Conservation (phyloP, 2,113 vertebrate species). For the Oplegnathus fasciatus region DNA sequence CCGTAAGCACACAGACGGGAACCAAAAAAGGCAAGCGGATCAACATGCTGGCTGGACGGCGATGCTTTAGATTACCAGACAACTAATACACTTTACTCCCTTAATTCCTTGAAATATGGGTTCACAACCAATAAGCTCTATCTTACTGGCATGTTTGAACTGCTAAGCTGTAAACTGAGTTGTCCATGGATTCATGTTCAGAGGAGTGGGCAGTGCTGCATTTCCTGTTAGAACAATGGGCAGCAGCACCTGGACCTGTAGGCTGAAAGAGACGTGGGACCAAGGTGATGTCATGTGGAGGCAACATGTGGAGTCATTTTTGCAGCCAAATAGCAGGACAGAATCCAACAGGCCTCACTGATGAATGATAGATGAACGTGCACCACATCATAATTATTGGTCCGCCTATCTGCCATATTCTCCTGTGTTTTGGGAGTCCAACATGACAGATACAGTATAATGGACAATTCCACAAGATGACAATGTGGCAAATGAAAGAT, state of each 20-base stretch:
- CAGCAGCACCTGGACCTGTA: not conserved
- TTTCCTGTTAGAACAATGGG: not conserved
- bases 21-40: conserved; percentile 62
- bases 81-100: conserved; percentile 46
- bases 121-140: conserved; percentile 28
- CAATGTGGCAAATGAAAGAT: not conserved
- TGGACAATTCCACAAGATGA: not conserved
- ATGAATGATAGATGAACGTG: not conserved
- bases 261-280: conserved; percentile 4
- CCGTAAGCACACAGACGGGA: conserved; percentile 34
- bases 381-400: not conserved
- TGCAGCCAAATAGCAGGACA: conserved; percentile 10
- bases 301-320: conserved; percentile 38
- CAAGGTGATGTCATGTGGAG: not conserved
- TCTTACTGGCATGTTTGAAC: conserved; percentile 34
- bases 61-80: conserved; percentile 40
- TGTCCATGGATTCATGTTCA: conserved; percentile 22
- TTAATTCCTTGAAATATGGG: conserved; percentile 43
- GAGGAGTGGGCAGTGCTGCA: not conserved
- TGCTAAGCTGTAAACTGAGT: conserved; percentile 26
- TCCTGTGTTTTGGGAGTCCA: not conserved
- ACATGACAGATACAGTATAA: not conserved
- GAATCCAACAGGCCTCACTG: not conserved
- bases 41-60: conserved; percentile 32
- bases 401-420: not conserved